Base-by-base conservation (phyloP, 2,113 vertebrate genomes). In the Gymnobelideus leadbeateri region DNA sequence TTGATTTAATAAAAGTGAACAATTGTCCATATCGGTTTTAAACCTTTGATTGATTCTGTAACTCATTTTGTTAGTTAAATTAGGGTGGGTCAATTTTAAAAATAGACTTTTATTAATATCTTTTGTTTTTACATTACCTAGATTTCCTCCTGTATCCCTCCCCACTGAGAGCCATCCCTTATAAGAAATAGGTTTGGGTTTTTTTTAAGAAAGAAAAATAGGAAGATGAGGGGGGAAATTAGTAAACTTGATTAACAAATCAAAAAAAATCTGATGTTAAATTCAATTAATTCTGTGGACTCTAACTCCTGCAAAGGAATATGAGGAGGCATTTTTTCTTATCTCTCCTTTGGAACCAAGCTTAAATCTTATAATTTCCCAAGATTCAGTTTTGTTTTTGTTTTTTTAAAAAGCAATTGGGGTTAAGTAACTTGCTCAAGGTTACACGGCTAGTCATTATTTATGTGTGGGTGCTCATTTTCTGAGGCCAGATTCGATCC, bases 1-100 rank as follows among this genome's bases (percentile, higher is more conserved):
- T 84, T 84, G 68, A 84, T 43, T 84, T 43, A 84, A 43, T 84
- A 84, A 84, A 84, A 84, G 68, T 23, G 19, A 84, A 84, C 37
- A 8, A 84, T 84, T 43, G 68, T 84, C n/a, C n/a, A 84, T 43
- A 84, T 43, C 68, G n/a, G n/a, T 43, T 84, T 84, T 43, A 84
- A 43, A 84, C n/a, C 68, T 84, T 84, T 43, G 68, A 84, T 43
- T 84, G 68, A 84, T 84, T 84, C 68, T 84, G n/a, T 84, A 84
- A 84, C 68, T 84, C 68, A 84, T 84, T 84, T 84, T 84, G 68
- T 84, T 84, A 84, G 68, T 43, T 84, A 84, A 84, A 84, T 84
- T 43, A 84, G n/a, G 68, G 16, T 84, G 37, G 37, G n/a, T 23
- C 68, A 84, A 43, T 84, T 84, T 84, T 84, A 43, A 84, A 84